These are phyloP conservation scores for Channa striata DNA, from an alignment of 2,797 vertebrate species.

Conservation along the genomic window DNA sequence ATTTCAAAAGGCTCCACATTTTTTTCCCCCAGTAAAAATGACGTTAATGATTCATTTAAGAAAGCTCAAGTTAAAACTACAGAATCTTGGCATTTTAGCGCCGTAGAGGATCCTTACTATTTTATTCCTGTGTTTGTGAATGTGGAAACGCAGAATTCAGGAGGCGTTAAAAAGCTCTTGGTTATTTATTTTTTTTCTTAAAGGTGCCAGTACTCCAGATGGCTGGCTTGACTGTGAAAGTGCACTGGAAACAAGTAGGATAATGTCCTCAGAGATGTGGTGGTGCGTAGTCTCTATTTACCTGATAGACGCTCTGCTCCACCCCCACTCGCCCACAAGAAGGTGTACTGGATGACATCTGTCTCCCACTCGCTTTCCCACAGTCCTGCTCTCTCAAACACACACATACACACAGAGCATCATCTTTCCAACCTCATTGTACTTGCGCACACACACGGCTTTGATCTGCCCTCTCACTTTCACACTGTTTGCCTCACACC, in stretches of 20 bases:
- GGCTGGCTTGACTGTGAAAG: constrained; percentile 46
- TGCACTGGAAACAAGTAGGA: constrained; percentile 48
- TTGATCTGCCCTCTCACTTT: constrained; percentile 38
- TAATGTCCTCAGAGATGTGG: constrained; percentile 65
- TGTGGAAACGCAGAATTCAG: constrained; percentile 26
- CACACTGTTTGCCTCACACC: constrained; percentile 39
- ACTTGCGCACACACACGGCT: constrained; percentile 16
- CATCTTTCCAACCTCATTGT: constrained; percentile 23
- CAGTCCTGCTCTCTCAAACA: constrained; percentile 29
- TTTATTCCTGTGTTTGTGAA: constrained; percentile 35
- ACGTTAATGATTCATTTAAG: neutral
- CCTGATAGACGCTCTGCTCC: constrained; percentile 67
- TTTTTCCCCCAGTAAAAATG: neutral
- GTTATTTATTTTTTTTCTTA: constrained; percentile 10
- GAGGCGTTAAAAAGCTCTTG: constrained; percentile 8
- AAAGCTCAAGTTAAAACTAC: constrained; percentile 1
- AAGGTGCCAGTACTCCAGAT: constrained; percentile 44
- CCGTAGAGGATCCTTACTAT: constrained; percentile 20
- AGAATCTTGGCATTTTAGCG: constrained; percentile 2
- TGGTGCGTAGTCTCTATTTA: constrained; percentile 69
- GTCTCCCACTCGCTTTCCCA: constrained; percentile 66
- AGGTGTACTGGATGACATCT: constrained; percentile 67
- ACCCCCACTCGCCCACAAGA: constrained; percentile 68
- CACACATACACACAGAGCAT: constrained; percentile 12
- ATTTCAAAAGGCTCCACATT: constrained; percentile 1